These are phyloP conservation scores for Heptranchias perlo DNA, from an alignment of 2,113 vertebrate species.

Conservation along the genomic window DNA sequence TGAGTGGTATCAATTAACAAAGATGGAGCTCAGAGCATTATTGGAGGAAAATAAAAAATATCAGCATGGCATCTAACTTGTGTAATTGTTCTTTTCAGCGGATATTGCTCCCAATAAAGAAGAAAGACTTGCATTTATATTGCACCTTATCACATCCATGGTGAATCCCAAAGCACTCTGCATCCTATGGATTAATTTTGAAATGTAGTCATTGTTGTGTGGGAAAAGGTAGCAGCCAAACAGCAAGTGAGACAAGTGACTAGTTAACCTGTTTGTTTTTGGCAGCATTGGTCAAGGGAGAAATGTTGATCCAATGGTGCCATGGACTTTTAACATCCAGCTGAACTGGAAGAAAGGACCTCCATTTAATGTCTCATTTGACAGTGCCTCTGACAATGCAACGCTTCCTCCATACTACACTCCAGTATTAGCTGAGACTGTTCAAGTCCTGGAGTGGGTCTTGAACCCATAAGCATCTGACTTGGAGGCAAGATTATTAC, in stretches of 20 bases:
- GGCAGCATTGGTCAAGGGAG: background rate
- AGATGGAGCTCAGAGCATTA: background rate
- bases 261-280: too few relatives aligned
- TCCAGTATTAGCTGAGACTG: background rate
- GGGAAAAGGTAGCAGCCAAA: background rate
- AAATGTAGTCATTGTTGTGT: background rate
- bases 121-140: background rate
- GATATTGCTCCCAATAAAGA: background rate
- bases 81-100: background rate
- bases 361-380: background rate
- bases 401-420: too few relatives aligned
- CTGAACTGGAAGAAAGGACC: background rate
- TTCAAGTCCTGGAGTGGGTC: background rate
- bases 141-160: background rate
- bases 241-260: background rate
- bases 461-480: background rate
- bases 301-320: background rate
- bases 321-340: background rate
- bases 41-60: background rate
- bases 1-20: background rate
- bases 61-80: background rate
- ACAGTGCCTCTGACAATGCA: background rate
- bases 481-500: too few relatives aligned
- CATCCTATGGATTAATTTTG: background rate
- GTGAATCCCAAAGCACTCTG: background rate